A percentile compares a stretch with the other conserved stretches of the same genome.
These are phyloP conservation scores for Sarcophaga variegata DNA, from an alignment of 2,888 invertebrate species.

Conservation along the genomic window DNA sequence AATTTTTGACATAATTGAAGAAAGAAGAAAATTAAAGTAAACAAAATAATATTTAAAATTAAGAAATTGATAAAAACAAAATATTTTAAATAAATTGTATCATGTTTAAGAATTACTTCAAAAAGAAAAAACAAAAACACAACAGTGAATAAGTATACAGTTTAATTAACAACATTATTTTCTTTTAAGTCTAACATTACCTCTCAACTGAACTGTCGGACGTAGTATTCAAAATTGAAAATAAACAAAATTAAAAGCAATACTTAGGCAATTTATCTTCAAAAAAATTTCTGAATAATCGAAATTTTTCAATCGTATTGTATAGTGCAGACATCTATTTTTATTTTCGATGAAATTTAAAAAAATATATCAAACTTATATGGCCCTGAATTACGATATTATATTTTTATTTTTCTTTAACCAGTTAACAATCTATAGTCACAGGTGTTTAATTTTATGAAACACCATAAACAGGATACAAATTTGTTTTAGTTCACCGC, in stretches of 20 bases:
- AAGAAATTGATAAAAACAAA: conserved; percentile 60
- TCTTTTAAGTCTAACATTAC: conserved; percentile 39
- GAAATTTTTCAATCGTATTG: no score
- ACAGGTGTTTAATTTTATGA: background rate
- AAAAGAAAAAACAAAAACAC: conserved; percentile 44
- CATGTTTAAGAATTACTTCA: conserved; percentile 63
- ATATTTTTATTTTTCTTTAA: background rate
- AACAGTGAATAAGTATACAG: conserved; percentile 59
- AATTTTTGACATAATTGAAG: conserved; percentile 62
- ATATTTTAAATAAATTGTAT: conserved; percentile 60
- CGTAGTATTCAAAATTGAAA: background rate
- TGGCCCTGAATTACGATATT: no score
- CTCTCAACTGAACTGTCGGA: background rate
- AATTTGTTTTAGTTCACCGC: no score
- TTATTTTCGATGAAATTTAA: no score
- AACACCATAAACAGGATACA: no score
- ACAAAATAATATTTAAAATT: conserved; percentile 48
- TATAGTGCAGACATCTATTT: no score
- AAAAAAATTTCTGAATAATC: no score
- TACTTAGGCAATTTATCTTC: background rate
- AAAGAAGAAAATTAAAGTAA: conserved; percentile 43
- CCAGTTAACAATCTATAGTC: background rate
- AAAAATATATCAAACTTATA: no score
- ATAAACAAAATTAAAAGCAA: background rate
- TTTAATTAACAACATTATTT: conserved; percentile 31